Evolutionary conservation across 2,113 vertebrate species (phyloP).

Genomic region (Carettochelys insculpta): DNA sequence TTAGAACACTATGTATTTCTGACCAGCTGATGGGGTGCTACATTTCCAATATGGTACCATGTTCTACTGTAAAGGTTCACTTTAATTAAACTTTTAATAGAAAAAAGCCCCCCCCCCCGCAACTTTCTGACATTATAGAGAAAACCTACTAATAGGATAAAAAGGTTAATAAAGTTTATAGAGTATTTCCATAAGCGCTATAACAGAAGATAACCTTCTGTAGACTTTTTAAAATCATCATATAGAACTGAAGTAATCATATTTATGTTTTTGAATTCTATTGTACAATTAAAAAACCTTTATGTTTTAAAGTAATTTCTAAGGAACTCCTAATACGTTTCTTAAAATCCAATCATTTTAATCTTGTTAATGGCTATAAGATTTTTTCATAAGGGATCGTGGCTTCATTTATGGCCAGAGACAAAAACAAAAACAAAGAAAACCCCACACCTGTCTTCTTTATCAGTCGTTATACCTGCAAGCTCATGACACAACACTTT

Average conservation of each 20-base stretch:
- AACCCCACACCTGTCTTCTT: no score
- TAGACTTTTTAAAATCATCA: background rate
- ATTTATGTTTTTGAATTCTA: background rate
- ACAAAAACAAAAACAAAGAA: no score
- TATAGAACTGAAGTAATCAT: background rate
- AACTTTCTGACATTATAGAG: background rate
- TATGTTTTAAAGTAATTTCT: background rate
- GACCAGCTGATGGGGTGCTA: background rate
- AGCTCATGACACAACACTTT: constrained; percentile 11
- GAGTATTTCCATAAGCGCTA: no score
- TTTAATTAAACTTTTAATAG: background rate
- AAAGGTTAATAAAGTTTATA: no score
- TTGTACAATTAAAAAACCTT: background rate
- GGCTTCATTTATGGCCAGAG: background rate
- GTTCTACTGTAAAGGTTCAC: background rate
- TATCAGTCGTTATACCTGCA: background rate
- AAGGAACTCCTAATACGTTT: background rate
- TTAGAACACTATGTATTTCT: background rate
- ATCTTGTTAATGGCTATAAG: background rate
- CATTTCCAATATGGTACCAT: background rate
- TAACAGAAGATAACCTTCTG: background rate
- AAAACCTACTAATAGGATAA: background rate
- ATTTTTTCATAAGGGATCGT: background rate
- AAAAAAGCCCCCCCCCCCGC: background rate
- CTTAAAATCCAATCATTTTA: background rate